Evolutionary conservation across 2,113 vertebrate species (phyloP), one percentile per base, ranked within the genome.

Genomic region (Rhabdomys dilectus): DNA sequence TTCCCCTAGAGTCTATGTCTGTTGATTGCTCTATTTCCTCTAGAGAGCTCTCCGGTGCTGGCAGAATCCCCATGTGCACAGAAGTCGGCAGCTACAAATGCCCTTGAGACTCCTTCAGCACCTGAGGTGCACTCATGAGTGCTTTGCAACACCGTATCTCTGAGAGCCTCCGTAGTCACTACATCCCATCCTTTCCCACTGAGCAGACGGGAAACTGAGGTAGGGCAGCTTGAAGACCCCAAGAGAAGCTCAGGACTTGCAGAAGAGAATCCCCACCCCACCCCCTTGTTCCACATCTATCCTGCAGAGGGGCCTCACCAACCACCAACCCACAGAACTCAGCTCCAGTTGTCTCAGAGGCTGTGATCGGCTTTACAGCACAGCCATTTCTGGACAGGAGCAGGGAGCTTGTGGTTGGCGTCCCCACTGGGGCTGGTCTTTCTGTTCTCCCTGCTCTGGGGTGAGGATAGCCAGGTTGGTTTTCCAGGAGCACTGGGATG

Each of bases 401-500:
- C 78, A 3, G n/a, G 58, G 45, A 53, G 51, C 13, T 21, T 34
- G 31, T 3, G 21, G 77, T 51, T 7, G 0, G 58, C 24, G 7
- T 31, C 24, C 82, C 10, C 0, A 13, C 34, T 5, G 73, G 78
- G 51, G 15, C 31, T 58, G 21, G 17, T 4, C 36, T 73, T 21
- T 42, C 34, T 19, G 31, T 66, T 48, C 87, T 29, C 58, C 16
- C 60, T 31, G 0, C 3, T 24, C 64, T 29, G 24, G 26, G 51
- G 42, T 56, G 12, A 3, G 5, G 91, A 91, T 4, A 24, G 96
- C 91, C 91, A 93, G 96, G 84, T 88, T 92, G 91, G 87, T 78
- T 56, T 77, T 56, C 93, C 16, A 87, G 90, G 11, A 42, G 82
- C 94, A 64, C 48, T 97, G 91, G 87, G 91, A 60, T 93, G 96